Base-by-base conservation (phyloP, 37 sponge, comb jelly and placozoan genomes). In the Geodia barretti region DNA sequence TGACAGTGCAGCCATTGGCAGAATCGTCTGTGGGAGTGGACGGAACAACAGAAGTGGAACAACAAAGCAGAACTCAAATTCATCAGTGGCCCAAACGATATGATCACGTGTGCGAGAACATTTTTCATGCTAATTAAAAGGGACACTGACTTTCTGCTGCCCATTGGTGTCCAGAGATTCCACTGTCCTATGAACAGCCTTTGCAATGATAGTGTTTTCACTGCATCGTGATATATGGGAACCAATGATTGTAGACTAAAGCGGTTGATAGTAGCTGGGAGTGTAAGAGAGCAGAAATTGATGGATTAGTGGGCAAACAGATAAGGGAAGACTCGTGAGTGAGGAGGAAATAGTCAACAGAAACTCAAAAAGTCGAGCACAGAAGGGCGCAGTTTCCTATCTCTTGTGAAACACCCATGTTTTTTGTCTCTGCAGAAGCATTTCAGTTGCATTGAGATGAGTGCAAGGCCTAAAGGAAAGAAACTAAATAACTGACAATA, bases 191-290 rank as follows among this genome's bases (percentile, higher is more conserved):
- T 62, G 24, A n/a, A n/a, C 64, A 62, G 64, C 26, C 64, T 28
- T 62, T 9, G 8, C 25, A 8, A 65, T 24, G 23, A 11, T 41
- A 21, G 41, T 39, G 29, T 9, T 35, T 9, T n/a, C 14, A 29
- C 63, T 3, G 19, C 40, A 32, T 29, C 54, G 2, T 42, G 2
- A 21, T 47, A 47, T 65, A 23, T 32, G 7, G 7, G 14, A 7
- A 47, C n/a, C n/a, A n/a, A n/a, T 73, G 2, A 14, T 25, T 81
- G 25, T 42, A 83, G 83, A 40, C 67, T 20, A 83, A 83, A 34
- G 33, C 74, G 21, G n/a, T n/a, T n/a, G n/a, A n/a, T n/a, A n/a
- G n/a, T n/a, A 74, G 41, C 34, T 64, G 73, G 19, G 62, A 42
- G 68, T 74, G 83, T 29, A 64, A 30, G 28, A 37, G 68, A 7